Evolutionary conservation across 1,140 invertebrate genomes (phyloP).

Genomic region (Cepaea nemoralis): DNA sequence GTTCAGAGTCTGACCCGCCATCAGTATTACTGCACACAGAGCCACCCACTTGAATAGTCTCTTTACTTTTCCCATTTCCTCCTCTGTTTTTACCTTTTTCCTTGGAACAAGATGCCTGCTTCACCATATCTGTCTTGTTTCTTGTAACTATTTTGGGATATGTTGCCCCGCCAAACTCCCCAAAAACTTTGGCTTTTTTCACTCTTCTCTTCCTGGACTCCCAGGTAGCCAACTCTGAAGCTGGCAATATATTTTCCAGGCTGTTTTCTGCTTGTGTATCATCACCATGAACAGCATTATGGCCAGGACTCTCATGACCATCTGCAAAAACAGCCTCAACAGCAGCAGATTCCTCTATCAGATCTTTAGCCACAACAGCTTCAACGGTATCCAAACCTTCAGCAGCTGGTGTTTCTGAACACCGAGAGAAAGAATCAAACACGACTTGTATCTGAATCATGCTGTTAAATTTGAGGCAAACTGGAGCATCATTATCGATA

Average conservation of each 20-base stretch:
- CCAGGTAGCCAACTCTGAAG: neutral
- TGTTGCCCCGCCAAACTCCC: neutral
- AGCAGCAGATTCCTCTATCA: neutral
- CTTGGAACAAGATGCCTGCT: neutral
- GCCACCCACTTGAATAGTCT: neutral
- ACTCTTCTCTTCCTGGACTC: neutral
- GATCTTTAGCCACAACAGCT: neutral
- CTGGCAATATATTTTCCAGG: neutral
- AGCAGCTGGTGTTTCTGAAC: neutral
- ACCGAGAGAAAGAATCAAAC: neutral
- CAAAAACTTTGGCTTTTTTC: neutral
- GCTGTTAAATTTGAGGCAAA: conserved; percentile 7
- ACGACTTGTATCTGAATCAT: neutral
- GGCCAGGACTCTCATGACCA: neutral
- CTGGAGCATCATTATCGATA: conserved; percentile 24
- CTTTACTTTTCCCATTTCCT: neutral
- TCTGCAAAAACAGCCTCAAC: neutral
- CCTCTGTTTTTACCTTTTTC: neutral
- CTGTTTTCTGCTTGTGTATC: neutral
- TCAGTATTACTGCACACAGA: neutral
- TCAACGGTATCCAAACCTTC: neutral
- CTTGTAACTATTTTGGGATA: neutral
- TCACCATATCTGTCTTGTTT: neutral
- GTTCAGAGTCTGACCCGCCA: neutral
- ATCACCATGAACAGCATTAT: neutral